Percentiles rank a stretch among this genome's conserved stretches.
phyloP scores from a whole-genome alignment of 2,797 vertebrate genomes.

The Poliocrania exsul region DNA sequence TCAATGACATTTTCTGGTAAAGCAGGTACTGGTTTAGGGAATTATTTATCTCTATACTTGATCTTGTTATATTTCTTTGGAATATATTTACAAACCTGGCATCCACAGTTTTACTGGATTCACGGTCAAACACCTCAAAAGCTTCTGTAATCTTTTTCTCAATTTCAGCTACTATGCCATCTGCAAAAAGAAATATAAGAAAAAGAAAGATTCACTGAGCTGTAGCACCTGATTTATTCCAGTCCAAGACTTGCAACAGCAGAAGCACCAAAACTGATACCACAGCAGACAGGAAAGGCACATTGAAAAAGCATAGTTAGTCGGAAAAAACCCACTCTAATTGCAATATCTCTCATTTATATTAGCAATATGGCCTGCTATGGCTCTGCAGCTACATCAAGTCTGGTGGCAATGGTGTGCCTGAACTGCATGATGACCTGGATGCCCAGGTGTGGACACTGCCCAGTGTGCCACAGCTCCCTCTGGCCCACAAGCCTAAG shows the following conservation, averaged over 20 bases:
- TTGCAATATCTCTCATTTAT: neutral
- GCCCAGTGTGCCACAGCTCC: neutral
- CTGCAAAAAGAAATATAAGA: slow-evolving; percentile 73
- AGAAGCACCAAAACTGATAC: neutral
- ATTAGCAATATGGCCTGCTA: neutral
- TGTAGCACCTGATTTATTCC: slow-evolving; percentile 34
- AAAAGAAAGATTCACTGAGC: slow-evolving; percentile 8
- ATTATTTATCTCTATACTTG: neutral
- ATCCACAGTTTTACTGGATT: slow-evolving; percentile 87
- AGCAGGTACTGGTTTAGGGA: neutral
- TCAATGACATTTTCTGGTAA: neutral
- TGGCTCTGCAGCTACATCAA: neutral
- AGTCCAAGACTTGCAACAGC: neutral
- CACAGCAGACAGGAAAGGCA: neutral
- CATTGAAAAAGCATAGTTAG: neutral
- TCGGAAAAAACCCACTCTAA: neutral
- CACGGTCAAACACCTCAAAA: slow-evolving; percentile 91
- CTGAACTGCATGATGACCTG: neutral
- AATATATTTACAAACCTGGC: slow-evolving; percentile 84
- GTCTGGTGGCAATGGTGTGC: neutral
- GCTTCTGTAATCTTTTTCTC: slow-evolving; percentile 86
- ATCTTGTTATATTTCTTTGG: neutral
- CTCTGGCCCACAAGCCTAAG: neutral
- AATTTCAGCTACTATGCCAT: slow-evolving; percentile 67
- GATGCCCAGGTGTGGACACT: neutral